Evolutionary conservation across 1,140 invertebrate genomes (phyloP), one percentile per base, ranked within the genome.

Genomic region (Halyomorpha halys): DNA sequence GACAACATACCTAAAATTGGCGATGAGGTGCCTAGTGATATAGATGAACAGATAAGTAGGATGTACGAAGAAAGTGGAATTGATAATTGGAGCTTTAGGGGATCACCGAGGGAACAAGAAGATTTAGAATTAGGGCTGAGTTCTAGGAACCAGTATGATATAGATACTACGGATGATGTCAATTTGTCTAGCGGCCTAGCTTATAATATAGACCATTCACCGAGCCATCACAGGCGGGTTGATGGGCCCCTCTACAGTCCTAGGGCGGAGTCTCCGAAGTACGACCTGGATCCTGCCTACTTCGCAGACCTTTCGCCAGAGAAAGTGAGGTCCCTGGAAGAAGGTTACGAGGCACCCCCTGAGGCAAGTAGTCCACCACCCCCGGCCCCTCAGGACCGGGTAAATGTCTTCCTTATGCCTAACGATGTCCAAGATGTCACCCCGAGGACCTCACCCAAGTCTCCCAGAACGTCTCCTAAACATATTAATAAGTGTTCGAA

Each of bases 391-490:
- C 74, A 77, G 60, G 70, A 74, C 65, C 69, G 69, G 51, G 62
- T 67, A 63, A 66, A 72, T 45, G 25, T 69, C 66, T 64, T 67
- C 45, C 45, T 69, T 21, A 68, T 65, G 61, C 39, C 65, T 15
- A 27, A 34, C 5, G 44, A 56, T 25, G 23, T 56, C 9, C 53
- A 25, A 56, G 53, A 56, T 1, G 73, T 85, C 34, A 86, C 81
- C 76, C 84, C 84, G 9, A 79, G 81, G 63, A 77, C 79, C 18
- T 86, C 85, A 16, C 83, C 85, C 9, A 86, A 85, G 68, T 87
- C 84, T 30, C 85, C 86, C 5, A 81, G 82, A 74, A 80, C 82
- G n/a, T 86, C 86, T 49, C 85, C 86, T 21, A 87, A 87, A 73
- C 81, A 86, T 69, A 74, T 81, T 3, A 84, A 84, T 71, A 83